Percentiles rank a stretch among this genome's conserved stretches.
Evolutionary conservation across 2,797 vertebrate species (phyloP).

Genomic region (Fringilla coelebs): DNA sequence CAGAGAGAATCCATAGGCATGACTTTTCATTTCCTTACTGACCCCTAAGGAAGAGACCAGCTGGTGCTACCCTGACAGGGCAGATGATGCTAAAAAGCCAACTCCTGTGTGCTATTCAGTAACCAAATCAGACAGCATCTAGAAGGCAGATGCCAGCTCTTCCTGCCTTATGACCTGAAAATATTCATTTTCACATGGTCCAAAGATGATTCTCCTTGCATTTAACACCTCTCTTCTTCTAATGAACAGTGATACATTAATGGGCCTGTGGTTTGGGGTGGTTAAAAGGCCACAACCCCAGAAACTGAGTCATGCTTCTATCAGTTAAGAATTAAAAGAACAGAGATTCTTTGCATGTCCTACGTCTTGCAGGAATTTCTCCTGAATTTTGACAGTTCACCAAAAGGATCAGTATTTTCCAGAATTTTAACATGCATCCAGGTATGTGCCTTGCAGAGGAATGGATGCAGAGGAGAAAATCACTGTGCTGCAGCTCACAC

Average conservation of each 20-base stretch:
- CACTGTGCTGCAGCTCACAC: background rate
- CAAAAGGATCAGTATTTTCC: background rate
- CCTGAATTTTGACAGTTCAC: background rate
- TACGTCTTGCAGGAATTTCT: background rate
- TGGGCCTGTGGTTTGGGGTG: background rate
- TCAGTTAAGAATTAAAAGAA: background rate
- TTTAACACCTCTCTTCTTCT: background rate
- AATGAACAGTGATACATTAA: background rate
- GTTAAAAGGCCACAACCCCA: background rate
- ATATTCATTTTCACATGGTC: background rate
- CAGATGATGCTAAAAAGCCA: background rate
- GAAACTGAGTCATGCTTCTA: background rate
- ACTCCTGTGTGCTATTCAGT: background rate
- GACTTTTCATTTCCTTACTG: background rate
- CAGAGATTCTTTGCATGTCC: background rate
- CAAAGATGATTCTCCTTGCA: background rate
- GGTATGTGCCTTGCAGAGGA: background rate
- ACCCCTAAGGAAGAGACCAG: background rate
- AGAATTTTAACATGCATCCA: background rate
- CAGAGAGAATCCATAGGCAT: background rate
- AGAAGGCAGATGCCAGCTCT: background rate
- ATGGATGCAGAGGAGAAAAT: background rate
- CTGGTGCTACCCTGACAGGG: background rate
- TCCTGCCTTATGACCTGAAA: accelerated
- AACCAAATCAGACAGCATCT: background rate